Conservation (phyloP, 2,113 vertebrate species). For the Coryphaenoides rupestris region DNA sequence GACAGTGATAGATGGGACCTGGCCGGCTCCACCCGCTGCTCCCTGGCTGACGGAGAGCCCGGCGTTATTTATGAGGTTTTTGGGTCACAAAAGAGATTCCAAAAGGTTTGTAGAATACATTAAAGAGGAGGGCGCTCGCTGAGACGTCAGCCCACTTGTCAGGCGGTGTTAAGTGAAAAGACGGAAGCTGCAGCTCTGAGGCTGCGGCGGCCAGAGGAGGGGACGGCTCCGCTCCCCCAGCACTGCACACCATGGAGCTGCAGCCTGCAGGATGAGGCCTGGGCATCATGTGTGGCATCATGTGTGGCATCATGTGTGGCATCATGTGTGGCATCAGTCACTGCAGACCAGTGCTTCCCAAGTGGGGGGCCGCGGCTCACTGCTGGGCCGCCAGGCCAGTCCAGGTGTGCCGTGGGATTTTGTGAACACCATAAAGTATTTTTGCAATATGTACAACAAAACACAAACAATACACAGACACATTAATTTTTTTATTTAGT, state of each 20-base stretch:
- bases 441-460: background rate
- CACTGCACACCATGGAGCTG: background rate
- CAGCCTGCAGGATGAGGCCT: too few relatives aligned
- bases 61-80: slow-evolving; percentile 87
- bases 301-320: too few relatives aligned
- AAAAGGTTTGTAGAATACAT: slow-evolving; percentile 88
- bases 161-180: slow-evolving; percentile 77
- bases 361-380: too few relatives aligned
- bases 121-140: slow-evolving; percentile 74
- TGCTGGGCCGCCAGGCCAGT: too few relatives aligned
- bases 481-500: background rate
- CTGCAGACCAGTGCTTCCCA: background rate
- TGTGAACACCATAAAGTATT: background rate
- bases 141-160: slow-evolving; percentile 80
- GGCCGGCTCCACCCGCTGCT: slow-evolving; percentile 75
- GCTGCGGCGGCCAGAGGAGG: slow-evolving; percentile 46
- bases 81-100: slow-evolving; percentile 77
- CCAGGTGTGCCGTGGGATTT: too few relatives aligned
- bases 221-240: slow-evolving; percentile 9
- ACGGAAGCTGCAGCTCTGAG: slow-evolving; percentile 59
- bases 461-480: background rate
- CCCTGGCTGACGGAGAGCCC: slow-evolving; percentile 85
- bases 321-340: too few relatives aligned
- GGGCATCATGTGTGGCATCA: too few relatives aligned
- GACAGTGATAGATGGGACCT: slow-evolving; percentile 87